Percentiles rank a stretch among this genome's conserved stretches.
Evolutionary conservation across 2,797 vertebrate genomes (phyloP).

Genomic region (Poecilia gillii): DNA sequence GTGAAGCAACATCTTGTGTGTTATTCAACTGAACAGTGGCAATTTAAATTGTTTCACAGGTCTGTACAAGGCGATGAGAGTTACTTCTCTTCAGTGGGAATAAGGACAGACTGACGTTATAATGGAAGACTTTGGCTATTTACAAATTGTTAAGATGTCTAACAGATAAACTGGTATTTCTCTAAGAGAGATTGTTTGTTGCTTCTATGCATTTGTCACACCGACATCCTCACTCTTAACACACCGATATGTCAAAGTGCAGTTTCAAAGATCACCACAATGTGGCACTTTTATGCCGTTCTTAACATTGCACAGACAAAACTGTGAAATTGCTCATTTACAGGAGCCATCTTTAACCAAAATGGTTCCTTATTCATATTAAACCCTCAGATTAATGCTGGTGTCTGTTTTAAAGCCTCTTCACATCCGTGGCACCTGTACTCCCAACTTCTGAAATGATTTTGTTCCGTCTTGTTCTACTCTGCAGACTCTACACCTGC

Average conservation of each 20-base stretch:
- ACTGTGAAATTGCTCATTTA: slow-evolving; percentile 31
- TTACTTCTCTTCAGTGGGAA: slow-evolving; percentile 68
- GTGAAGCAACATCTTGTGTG: slow-evolving; percentile 66
- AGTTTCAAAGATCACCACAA: slow-evolving; percentile 63
- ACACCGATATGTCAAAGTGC: slow-evolving; percentile 67
- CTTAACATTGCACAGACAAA: slow-evolving; percentile 42
- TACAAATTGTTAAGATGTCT: slow-evolving; percentile 64
- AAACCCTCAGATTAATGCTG: slow-evolving; percentile 3
- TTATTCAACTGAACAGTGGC: slow-evolving; percentile 75
- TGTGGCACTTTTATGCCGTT: slow-evolving; percentile 43
- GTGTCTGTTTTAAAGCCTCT: slow-evolving; percentile 9
- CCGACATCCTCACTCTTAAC: slow-evolving; percentile 23
- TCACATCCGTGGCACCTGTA: slow-evolving; percentile 14
- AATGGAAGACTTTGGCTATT: slow-evolving; percentile 88
- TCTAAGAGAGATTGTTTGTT: slow-evolving; percentile 70
- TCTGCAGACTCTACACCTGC: neutral
- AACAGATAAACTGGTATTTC: slow-evolving; percentile 49
- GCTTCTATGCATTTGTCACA: slow-evolving; percentile 46
- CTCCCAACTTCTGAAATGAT: neutral
- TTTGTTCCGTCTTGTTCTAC: neutral
- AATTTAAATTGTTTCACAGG: slow-evolving; percentile 81
- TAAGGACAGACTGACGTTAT: slow-evolving; percentile 78
- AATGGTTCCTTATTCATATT: slow-evolving; percentile 1
- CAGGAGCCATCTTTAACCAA: slow-evolving; percentile 16
- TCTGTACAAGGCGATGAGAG: slow-evolving; percentile 69